Base-by-base conservation (phyloP, 92 coral and sea anemone species). In the Montipora capitata region DNA sequence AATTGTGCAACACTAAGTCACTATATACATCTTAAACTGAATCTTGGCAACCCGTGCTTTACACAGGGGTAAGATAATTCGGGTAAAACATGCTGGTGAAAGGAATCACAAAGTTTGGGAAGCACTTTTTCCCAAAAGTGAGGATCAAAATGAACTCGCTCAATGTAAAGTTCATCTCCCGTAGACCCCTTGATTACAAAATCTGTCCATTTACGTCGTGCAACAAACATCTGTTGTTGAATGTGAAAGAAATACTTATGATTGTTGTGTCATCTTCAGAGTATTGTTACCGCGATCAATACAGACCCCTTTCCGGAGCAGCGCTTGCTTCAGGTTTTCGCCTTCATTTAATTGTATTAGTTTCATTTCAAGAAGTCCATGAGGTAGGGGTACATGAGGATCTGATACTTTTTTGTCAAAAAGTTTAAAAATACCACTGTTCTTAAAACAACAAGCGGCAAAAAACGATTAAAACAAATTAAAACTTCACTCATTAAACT, bases 331-430 rank as follows among this genome's bases (percentile, higher is more conserved):
- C 2, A 89, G 64, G 4, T 4, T 83, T 76, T 68, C 92, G 7
- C 56, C 49, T 27, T 68, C 74, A 65, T 89, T 68, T 10, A 83
- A 16, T 57, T 89, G 92, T 9, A 89, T 67, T 14, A 15, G 78
- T 17, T 89, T 83, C 92, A 75, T 83, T 40, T 89, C 92, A 40
- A 88, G 83, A 56, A 89, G 92, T 45, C 88, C 92, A 70, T 12
- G 62, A 68, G 92, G 89, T 41, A n/a, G 71, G 40, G 85, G 4
- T 6, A 39, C 78, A 43, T 64, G 54, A 14, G 92, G 89, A 48
- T 48, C 52, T 48, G 10, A 48, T 48, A 9, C 52, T 20, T 20
- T 20, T 20, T 20, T 20, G 27, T 20, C 27, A 20, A 20, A 20
- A 20, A 20, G 27, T 20, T 20, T 1, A 20, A 20, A 20, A 20